Evolutionary conservation across 2,113 vertebrate species (phyloP), one percentile per base, ranked within the genome.

Genomic region (Psephotus haematonotus): DNA sequence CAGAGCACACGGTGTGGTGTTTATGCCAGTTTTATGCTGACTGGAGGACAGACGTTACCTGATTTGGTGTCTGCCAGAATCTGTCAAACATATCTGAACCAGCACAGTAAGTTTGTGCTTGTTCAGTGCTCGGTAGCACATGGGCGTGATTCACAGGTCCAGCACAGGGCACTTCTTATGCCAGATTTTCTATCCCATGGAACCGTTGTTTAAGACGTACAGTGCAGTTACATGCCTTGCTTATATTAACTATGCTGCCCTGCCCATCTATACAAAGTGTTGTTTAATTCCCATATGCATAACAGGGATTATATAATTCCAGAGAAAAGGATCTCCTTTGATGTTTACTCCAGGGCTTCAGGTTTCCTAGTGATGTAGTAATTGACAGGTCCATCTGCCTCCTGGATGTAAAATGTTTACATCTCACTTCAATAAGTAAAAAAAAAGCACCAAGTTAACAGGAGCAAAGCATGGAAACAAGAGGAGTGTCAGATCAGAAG

Each of bases 21-120:
- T 95, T 82, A 84, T 77, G 77, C 77, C 91, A 91, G 72, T 76
- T 93, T 89, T 92, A 55, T 79, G 83, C 94, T 87, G 70, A 93
- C 84, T 87, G 74, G 44, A 84, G 84, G 44, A 93, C 44, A 92
- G 81, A 92, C 11, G 0, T 91, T 97, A 95, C 91, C 94, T 96
- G 93, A 64, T 89, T 95, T 1, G 0, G 55, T 7, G 47, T 87
- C 84, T 92, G 81, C 77, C 95, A 93, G 91, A 79, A 86, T 79
- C 50, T 82, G 62, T 86, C 77, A 84, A 89, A 89, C 47, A 6
- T n/a, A 91, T 68, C 70, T 82, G 89, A 93, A 91, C 83, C 86
- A 82, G 57, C 27, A 33, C 9, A 86, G 46, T 59, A 90, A 46
- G 25, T 83, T 37, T 83, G 71, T 83, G 53, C 71, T 86, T 81